phyloP scores from a whole-genome alignment of 2,888 invertebrate genomes.

The Pammene fasciana region DNA sequence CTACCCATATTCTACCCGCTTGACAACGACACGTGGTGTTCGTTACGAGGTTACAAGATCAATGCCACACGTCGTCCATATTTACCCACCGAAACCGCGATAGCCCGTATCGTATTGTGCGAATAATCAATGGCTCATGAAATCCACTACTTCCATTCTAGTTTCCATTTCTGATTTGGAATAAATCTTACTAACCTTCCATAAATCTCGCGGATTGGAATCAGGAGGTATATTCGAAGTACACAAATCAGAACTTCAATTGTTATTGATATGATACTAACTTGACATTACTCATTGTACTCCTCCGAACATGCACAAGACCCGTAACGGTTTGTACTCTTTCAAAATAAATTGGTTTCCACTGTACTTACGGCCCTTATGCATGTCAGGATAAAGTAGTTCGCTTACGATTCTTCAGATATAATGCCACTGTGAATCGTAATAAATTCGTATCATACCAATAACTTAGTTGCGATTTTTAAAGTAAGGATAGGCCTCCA shows the following conservation, averaged over 20 bases:
- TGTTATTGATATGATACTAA: not conserved
- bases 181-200: constrained; percentile 30
- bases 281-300: too few species aligned
- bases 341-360: too few species aligned
- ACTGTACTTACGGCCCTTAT: too few species aligned
- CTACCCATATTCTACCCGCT: not conserved
- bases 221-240: not conserved
- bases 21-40: not conserved
- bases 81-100: constrained; percentile 5
- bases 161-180: constrained; percentile 27
- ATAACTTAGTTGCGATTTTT: not conserved
- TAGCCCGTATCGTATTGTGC: constrained; percentile 6
- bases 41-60: not conserved
- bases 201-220: constrained; percentile 31
- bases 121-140: constrained; percentile 20
- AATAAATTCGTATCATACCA: too few species aligned
- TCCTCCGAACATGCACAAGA: too few species aligned
- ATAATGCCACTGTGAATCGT: too few species aligned
- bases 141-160: constrained; percentile 24
- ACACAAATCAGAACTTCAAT: not conserved
- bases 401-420: too few species aligned
- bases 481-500: not conserved
- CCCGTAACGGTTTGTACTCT: too few species aligned
- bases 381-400: too few species aligned
- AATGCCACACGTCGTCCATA: constrained; percentile 8